Percentiles rank a stretch among this genome's conserved stretches.
Evolutionary conservation across 2,888 invertebrate genomes (phyloP).

Genomic region (Sabatieria punctata): DNA sequence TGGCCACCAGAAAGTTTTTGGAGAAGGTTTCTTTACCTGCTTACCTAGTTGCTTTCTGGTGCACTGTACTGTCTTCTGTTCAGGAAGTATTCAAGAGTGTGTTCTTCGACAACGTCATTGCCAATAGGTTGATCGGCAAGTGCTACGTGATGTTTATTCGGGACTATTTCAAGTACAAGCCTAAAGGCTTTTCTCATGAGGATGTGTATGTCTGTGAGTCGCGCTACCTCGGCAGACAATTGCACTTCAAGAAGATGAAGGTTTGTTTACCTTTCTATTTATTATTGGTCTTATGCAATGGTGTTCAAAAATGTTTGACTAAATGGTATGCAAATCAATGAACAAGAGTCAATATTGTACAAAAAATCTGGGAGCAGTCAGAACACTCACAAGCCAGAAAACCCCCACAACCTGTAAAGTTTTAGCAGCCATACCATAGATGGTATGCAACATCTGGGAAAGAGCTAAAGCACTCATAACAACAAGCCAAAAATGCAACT

Average conservation of each 20-base stretch:
- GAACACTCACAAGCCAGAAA: not conserved
- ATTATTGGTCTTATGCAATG: too few species aligned
- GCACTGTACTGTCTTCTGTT: not conserved
- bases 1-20: conserved; percentile 80
- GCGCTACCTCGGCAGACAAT: conserved; percentile 63
- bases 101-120: conserved; percentile 59
- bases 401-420: not conserved
- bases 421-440: too few species aligned
- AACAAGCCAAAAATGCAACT: too few species aligned
- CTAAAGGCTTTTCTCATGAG: conserved; percentile 63
- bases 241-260: conserved; percentile 76
- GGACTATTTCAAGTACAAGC: conserved; percentile 74
- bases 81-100: conserved; percentile 87
- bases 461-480: too few species aligned
- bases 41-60: not conserved
- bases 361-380: too few species aligned
- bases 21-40: conserved; percentile 45
- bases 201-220: conserved; percentile 95
- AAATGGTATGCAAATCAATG: too few species aligned
- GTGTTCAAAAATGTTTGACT: too few species aligned
- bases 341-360: too few species aligned
- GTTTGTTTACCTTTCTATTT: conserved; percentile 18
- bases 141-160: conserved; percentile 85
- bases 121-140: conserved; percentile 65
- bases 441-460: too few species aligned